Evolutionary conservation across 2,113 vertebrate species (phyloP).

Genomic region (Alouatta palliata): DNA sequence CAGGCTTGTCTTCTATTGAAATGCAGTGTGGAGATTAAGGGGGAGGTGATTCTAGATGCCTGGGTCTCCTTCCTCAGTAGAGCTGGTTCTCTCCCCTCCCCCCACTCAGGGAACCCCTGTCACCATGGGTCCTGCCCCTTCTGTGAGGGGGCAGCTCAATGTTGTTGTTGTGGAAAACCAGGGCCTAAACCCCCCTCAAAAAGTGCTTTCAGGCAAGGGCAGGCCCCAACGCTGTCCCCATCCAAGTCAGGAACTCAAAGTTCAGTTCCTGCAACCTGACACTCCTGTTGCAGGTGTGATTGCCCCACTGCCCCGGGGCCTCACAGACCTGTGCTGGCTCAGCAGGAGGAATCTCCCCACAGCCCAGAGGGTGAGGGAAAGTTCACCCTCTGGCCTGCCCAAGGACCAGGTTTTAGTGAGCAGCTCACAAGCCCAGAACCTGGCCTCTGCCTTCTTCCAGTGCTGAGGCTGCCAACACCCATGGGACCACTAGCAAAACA

Average conservation of each 20-base stretch:
- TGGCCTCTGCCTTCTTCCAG: neutral
- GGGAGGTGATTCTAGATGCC: too few species aligned
- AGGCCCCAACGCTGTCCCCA: neutral
- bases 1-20: too few species aligned
- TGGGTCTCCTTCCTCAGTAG: too few species aligned
- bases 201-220: neutral
- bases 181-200: neutral
- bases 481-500: neutral
- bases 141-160: neutral
- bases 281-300: neutral
- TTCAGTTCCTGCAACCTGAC: neutral
- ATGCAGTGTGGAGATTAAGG: too few species aligned
- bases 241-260: neutral
- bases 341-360: neutral
- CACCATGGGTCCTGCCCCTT: neutral
- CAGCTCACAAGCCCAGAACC: neutral
- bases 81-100: neutral
- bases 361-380: neutral
- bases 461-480: neutral
- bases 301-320: neutral
- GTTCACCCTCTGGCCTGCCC: too few species aligned
- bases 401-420: neutral
- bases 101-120: neutral
- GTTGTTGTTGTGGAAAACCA: neutral
- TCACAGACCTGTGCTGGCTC: neutral